phyloP scores from a whole-genome alignment of 2,113 vertebrate genomes.

The Hemicordylus capensis region DNA sequence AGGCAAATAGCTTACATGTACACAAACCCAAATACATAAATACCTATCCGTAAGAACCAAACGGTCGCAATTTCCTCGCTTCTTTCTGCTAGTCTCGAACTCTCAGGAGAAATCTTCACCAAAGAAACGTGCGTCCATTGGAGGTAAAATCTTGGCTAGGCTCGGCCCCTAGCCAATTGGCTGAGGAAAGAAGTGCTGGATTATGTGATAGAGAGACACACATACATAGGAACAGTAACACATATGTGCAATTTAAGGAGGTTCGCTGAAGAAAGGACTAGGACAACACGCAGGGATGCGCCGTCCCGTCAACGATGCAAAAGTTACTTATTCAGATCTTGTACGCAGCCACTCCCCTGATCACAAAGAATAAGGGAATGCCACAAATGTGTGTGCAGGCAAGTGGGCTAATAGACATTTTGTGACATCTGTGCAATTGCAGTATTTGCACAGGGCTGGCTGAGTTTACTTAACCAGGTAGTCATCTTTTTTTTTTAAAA shows the following conservation, averaged over 20 bases:
- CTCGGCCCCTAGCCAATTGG: constrained; percentile 97
- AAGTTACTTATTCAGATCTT: constrained; percentile 8
- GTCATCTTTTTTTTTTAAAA: background rate
- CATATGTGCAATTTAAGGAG: constrained; percentile 88
- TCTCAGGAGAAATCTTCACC: constrained; percentile 97
- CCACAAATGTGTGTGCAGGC: background rate
- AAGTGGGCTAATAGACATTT: background rate
- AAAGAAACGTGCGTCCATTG: constrained; percentile 93
- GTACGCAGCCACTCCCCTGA: constrained; percentile 37
- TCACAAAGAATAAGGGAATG: background rate
- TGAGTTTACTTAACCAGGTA: background rate
- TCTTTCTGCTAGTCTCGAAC: constrained; percentile 96
- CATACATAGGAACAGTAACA: constrained; percentile 94
- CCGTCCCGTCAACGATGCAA: constrained; percentile 34
- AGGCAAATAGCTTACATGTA: constrained; percentile 97
- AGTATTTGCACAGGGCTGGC: background rate
- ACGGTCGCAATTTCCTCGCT: constrained; percentile 97
- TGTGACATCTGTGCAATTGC: background rate
- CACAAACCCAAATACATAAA: constrained; percentile 99
- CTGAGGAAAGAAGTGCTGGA: constrained; percentile 96
- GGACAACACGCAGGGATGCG: constrained; percentile 49
- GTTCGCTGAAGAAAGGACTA: constrained; percentile 77
- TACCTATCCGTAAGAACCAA: constrained; percentile 99
- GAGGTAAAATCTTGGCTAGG: constrained; percentile 95
- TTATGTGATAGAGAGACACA: constrained; percentile 99